Evolutionary conservation across 92 coral and sea anemone genomes (phyloP), one percentile per base, ranked within the genome.

Genomic region (Paramuricea clavata): DNA sequence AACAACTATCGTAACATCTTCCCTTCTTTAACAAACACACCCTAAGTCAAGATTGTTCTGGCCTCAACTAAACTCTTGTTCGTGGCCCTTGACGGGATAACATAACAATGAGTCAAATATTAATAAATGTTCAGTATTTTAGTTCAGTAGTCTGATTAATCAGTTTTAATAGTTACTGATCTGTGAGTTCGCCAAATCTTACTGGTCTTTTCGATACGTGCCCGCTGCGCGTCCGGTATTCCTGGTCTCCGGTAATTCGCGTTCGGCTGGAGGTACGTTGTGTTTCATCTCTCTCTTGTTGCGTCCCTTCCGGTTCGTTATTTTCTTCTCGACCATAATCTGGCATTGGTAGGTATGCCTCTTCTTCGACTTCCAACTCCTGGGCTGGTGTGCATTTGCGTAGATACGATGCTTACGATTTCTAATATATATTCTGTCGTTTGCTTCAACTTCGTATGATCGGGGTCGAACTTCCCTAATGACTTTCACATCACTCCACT

Each of bases 171-270:
- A 35, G n/a, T 5, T 13, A 49, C 44, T 71, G 25, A 49, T 59
- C 32, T 12, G 36, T 28, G 69, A 60, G 62, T 7, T 28, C 39
- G 42, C 26, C 22, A 47, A 77, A 73, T 73, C 54, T 73, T 22
- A 56, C 79, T 7, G 79, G 79, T 73, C 49, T 73, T 73, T 41
- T 56, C 7, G 79, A 56, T 52, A 73, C 79, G 32, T 52, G 56
- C 79, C 52, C 52, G 54, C 79, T 73, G 79, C 79, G 79, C 56
- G 79, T 73, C 52, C 79, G 47, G 79, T 73, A 73, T 41, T 49
- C 79, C 56, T 49, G 47, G 44, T 70, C 49, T 70, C 47, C 47
- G 12, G 44, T 30, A 26, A 34, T 70, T 47, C 17, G 52, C 16
- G 52, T 10, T 47, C 42, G 42, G 42, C 42, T 47, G 52, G 52